Evolutionary conservation across 2,888 invertebrate genomes (phyloP), one percentile per base, ranked within the genome.

Genomic region (Drosophila mercatorum): DNA sequence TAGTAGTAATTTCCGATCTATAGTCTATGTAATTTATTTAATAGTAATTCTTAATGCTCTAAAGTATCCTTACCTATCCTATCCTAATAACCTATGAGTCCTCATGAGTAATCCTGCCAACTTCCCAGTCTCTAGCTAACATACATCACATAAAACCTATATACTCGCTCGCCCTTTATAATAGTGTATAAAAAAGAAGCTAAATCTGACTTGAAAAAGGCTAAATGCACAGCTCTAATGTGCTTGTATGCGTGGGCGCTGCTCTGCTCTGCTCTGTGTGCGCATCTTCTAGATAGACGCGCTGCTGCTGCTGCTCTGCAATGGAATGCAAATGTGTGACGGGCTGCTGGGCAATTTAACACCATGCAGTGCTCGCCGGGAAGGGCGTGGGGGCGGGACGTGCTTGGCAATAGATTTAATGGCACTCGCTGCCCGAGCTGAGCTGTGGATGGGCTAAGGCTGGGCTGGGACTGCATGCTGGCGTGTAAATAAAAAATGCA

Each of bases 271-370:
- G 22, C 22, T 22, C 17, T 71, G 70, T 61, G 57, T 60, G 74
- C 71, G 74, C 69, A 75, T 82, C 68, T 88, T 75, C 57, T 66
- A 85, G 86, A 88, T 77, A 74, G 75, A 69, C 71, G 65, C 46
- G 36, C 52, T 38, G 76, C 52, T 38, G 76, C 51, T 51, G 36
- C 17, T 34, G 11, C 51, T 51, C 34, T 61, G 73, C 43, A 72
- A 51, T 34, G 67, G 70, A 83, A 86, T 90, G 85, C 78, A 79
- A 88, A 82, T 85, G 74, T 72, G 75, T 68, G 72, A 47, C 68
- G 44, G 38, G 75, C 90, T 90, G 81, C 76, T 75, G 83, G 87
- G 89, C 90, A 88, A 90, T 90, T 90, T 88, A 86, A 88, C 85
- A 90, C 89, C 61, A 70, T 61, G 31, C 74, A 65, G 40, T 26